Evolutionary conservation across 1,140 invertebrate species (phyloP).

Genomic region (Pygmarrhopalites habei): DNA sequence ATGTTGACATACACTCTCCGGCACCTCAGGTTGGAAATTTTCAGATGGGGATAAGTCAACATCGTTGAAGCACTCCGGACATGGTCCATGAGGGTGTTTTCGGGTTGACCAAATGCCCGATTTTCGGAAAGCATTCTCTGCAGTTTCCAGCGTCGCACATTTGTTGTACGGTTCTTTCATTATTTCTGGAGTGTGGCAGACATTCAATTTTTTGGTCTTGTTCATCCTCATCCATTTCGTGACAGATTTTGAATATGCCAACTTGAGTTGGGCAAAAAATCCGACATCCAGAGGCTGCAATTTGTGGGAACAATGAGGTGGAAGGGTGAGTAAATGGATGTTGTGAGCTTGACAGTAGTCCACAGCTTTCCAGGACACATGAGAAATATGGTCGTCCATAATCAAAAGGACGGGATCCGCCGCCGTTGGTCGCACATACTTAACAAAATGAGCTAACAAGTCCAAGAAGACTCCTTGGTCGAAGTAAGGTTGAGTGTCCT

Average conservation of each 20-base stretch:
- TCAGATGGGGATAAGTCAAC: no score
- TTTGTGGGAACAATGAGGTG: constrained; percentile 44
- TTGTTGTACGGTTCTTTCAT: background rate
- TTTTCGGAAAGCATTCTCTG: background rate
- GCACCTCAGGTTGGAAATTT: no score
- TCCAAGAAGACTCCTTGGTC: background rate
- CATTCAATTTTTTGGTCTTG: background rate
- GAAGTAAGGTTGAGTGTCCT: no score
- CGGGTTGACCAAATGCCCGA: background rate
- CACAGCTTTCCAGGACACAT: constrained; percentile 24
- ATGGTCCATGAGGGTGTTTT: no score
- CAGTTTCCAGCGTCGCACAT: background rate
- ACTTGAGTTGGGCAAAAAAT: constrained; percentile 41
- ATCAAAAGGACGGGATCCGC: constrained; percentile 20
- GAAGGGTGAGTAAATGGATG: constrained; percentile 43
- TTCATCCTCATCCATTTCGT: background rate
- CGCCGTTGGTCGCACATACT: background rate
- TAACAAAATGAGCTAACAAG: background rate
- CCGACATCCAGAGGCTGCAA: constrained; percentile 45
- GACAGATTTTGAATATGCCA: background rate
- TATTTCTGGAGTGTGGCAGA: background rate
- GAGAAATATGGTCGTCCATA: constrained; percentile 34
- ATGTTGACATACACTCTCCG: no score
- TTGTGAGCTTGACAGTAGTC: constrained; percentile 30
- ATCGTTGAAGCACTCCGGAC: no score